Conservation (phyloP, 1,140 invertebrate species). For the Gonioctena quinquepunctata region DNA sequence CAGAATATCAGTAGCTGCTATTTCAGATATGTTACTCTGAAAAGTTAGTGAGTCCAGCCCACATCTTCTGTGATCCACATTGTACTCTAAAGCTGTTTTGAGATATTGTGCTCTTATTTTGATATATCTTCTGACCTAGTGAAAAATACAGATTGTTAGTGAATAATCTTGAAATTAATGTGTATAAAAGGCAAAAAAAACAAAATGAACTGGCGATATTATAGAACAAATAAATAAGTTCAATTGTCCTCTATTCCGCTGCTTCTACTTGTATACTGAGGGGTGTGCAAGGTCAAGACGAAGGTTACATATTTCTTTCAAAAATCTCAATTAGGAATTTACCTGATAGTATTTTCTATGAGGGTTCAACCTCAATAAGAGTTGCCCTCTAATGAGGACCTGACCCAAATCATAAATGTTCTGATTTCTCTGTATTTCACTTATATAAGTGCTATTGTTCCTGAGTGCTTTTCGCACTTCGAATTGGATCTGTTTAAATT, state of each 20-base stretch:
- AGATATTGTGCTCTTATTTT: conserved; percentile 12
- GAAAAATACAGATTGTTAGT: not conserved
- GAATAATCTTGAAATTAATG: not conserved
- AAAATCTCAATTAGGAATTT: too few species aligned
- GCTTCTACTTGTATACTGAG: too few species aligned
- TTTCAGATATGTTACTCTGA: not conserved
- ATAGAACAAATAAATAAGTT: too few species aligned
- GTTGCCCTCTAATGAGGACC: conserved; percentile 12
- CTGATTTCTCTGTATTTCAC: not conserved
- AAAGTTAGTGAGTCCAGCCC: conserved; percentile 2
- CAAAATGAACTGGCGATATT: too few species aligned
- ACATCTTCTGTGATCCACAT: conserved; percentile 28
- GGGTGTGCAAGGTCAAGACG: too few species aligned
- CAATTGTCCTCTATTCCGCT: too few species aligned
- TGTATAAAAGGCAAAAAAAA: too few species aligned
- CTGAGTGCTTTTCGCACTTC: not conserved
- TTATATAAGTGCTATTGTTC: not conserved
- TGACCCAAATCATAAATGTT: conserved; percentile 20
- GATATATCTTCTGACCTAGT: conserved; percentile 22
- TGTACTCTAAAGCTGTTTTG: conserved; percentile 12
- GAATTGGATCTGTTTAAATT: not conserved
- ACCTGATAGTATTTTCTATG: not conserved
- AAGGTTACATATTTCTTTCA: too few species aligned
- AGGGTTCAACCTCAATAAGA: not conserved
- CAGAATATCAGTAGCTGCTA: not conserved